Evolutionary conservation across 2,797 vertebrate genomes (phyloP), one percentile per base, ranked within the genome.

Genomic region (Coregonus sp.): DNA sequence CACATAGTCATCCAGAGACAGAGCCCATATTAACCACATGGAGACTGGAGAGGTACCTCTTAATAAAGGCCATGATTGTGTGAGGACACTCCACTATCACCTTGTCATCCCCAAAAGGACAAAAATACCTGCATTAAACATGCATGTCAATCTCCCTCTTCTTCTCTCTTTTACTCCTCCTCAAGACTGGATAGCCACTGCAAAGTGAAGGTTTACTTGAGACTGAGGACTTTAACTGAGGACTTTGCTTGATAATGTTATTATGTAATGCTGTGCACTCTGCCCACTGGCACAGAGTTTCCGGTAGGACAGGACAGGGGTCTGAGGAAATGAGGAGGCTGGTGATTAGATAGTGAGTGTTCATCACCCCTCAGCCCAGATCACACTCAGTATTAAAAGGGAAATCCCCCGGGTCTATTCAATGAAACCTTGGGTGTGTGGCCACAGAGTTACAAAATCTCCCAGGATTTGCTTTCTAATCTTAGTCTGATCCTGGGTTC

Each of bases 381-480:
- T 90, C 86, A 88, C 79, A 87, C 78, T 81, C 86, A 69, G 85
- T 33, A 85, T 90, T 84, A 85, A 77, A 76, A 4, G 33, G 79
- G 89, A 91, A 90, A 91, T 88, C 89, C 87, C 89, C 73, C 52
- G 29, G 80, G 76, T 82, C 75, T 86, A 50, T 82, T 81, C 80
- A 84, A 66, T 63, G 20, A 84, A 84, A 86, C 79, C 70, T 29
- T 72, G 29, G 5, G 70, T 86, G 67, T 80, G 70, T 78, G 75
- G 75, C 83, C 80, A 80, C 83, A 80, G 69, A 16, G 68, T 72
- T 77, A 76, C 81, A 81, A 90, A 87, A 90, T 90, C 89, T 88
- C 81, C 4, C 51, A 79, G 89, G 90, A 92, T 90, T 92, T 90
- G 72, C 81, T 73, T 74, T 85, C 69, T 89, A 92, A 92, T 91